Conservation (phyloP, 2,797 vertebrate genomes). For the Microchirus variegatus region DNA sequence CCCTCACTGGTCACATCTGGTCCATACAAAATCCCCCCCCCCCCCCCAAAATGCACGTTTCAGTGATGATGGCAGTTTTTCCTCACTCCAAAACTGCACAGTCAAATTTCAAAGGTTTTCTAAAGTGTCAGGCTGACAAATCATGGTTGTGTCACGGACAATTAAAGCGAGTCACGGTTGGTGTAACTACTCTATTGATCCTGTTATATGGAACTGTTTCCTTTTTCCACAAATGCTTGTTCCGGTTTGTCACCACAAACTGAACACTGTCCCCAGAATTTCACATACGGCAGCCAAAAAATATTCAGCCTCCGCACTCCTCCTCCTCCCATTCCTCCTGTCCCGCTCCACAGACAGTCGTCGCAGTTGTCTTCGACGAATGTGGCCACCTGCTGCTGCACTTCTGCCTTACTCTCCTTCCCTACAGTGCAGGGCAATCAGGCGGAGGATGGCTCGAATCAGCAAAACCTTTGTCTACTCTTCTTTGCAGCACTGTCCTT, state of each 20-base stretch:
- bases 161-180: background rate
- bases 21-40: too few species aligned
- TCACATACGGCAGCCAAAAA: slow-evolving; percentile 12
- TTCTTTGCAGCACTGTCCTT: background rate
- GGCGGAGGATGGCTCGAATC: background rate
- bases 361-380: background rate
- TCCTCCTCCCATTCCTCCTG: slow-evolving; percentile 1
- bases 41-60: too few species aligned
- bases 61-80: background rate
- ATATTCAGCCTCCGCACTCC: background rate
- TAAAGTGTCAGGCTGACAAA: slow-evolving; percentile 12
- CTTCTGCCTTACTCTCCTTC: slow-evolving; percentile 1
- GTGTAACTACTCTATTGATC: background rate
- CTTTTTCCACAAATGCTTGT: background rate
- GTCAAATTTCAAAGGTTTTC: slow-evolving; percentile 15
- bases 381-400: slow-evolving; percentile 5
- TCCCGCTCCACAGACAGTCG: background rate
- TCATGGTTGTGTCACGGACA: background rate
- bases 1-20: too few species aligned
- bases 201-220: background rate
- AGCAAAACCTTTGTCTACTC: slow-evolving; percentile 15
- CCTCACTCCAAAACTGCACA: background rate
- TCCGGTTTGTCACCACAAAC: slow-evolving; percentile 7
- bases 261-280: background rate
- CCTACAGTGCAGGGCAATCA: slow-evolving; percentile 6